Evolutionary conservation across 2,113 vertebrate species (phyloP).

Genomic region (Philantomba maxwellii): DNA sequence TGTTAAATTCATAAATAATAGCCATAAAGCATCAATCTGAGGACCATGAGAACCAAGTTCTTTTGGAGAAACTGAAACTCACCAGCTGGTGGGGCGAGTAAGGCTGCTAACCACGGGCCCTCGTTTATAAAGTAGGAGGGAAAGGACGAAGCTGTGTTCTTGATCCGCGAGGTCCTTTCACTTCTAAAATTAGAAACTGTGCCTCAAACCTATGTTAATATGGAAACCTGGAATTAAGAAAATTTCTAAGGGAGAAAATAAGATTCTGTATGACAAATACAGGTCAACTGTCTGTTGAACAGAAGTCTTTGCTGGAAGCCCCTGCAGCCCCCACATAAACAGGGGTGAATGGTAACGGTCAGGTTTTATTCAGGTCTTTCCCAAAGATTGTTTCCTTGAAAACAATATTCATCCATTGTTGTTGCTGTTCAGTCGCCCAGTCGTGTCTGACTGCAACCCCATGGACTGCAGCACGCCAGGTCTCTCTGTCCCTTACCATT

Average conservation of each 20-base stretch:
- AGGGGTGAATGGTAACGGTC: background rate
- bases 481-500: background rate
- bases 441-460: accelerated
- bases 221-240: background rate
- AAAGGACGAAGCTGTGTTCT: background rate
- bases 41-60: background rate
- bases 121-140: background rate
- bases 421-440: background rate
- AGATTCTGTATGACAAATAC: background rate
- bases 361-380: background rate
- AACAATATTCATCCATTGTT: background rate
- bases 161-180: background rate
- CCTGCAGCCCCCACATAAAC: background rate
- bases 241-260: background rate
- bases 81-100: background rate
- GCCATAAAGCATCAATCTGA: background rate
- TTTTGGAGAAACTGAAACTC: background rate
- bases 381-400: background rate
- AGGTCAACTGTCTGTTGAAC: background rate
- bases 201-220: background rate
- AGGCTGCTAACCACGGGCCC: background rate
- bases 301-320: background rate
- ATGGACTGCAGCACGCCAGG: background rate
- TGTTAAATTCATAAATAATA: background rate
- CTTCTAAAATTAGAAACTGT: background rate